Conservation (phyloP, 1,140 invertebrate species). For the Holotrichia oblita region DNA sequence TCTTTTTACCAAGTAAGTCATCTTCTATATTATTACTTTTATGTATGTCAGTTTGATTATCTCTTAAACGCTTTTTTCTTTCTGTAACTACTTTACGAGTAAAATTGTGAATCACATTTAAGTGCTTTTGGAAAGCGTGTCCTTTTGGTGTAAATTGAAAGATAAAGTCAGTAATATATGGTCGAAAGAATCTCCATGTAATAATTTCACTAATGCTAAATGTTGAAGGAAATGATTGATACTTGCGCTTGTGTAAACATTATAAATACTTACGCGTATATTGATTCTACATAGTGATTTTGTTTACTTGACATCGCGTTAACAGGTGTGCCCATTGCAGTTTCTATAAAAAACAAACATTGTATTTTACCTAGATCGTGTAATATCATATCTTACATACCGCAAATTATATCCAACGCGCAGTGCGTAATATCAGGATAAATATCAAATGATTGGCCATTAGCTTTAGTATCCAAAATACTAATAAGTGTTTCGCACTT, state of each 20-base stretch:
- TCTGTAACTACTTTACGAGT: constrained; percentile 46
- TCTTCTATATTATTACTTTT: constrained; percentile 39
- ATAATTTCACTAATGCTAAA: constrained; percentile 23
- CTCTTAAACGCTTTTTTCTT: constrained; percentile 51
- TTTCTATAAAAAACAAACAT: constrained; percentile 25
- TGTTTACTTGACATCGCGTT: constrained; percentile 5
- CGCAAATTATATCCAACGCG: constrained; percentile 80
- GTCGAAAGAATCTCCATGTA: neutral
- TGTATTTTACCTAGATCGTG: constrained; percentile 54
- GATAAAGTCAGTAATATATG: constrained; percentile 4
- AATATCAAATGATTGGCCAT: constrained; percentile 31
- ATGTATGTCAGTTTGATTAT: constrained; percentile 45
- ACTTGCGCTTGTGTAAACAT: constrained; percentile 51
- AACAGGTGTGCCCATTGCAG: constrained; percentile 13
- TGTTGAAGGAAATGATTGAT: constrained; percentile 73
- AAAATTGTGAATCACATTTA: constrained; percentile 62
- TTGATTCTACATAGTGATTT: constrained; percentile 56
- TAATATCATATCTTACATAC: constrained; percentile 58
- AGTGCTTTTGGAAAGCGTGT: neutral
- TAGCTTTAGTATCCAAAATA: neutral
- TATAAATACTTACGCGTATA: neutral
- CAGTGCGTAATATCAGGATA: constrained; percentile 71
- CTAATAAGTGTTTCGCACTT: constrained; percentile 30
- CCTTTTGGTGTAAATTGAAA: constrained; percentile 18
- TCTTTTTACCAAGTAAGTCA: constrained; percentile 7